Evolutionary conservation across 1,140 invertebrate genomes (phyloP).

Genomic region (Dinoponera quadriceps): DNA sequence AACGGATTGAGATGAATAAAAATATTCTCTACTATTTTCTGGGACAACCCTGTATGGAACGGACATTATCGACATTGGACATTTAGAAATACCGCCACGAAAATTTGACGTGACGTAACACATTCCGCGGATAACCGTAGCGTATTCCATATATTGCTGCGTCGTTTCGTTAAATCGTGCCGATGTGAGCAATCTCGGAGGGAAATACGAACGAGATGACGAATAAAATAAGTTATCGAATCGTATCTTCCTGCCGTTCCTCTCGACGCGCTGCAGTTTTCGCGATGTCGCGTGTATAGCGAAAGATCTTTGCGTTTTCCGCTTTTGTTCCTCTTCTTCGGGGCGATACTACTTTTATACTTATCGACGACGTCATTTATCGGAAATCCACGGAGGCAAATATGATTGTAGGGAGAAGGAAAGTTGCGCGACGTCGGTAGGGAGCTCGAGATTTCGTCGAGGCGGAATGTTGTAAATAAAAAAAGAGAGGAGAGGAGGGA

Average conservation of each 20-base stretch:
- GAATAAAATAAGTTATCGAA: slow-evolving; percentile 14
- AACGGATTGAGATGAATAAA: too few relatives aligned
- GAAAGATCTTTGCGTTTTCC: slow-evolving; percentile 3
- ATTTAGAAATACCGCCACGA: neutral
- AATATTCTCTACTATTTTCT: too few relatives aligned
- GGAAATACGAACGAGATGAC: neutral
- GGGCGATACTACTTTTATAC: slow-evolving; percentile 18
- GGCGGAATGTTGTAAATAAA: neutral
- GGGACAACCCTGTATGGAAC: too few relatives aligned
- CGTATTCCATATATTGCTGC: neutral
- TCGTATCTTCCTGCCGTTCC: neutral
- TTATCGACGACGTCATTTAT: slow-evolving; percentile 59
- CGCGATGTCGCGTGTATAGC: neutral
- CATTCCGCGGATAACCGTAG: neutral
- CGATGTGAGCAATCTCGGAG: neutral
- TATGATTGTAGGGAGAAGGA: slow-evolving; percentile 70
- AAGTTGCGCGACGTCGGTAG: slow-evolving; percentile 60
- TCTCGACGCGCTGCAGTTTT: neutral
- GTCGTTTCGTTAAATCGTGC: neutral
- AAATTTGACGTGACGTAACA: neutral
- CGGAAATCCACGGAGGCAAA: slow-evolving; percentile 59
- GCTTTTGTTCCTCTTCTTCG: slow-evolving; percentile 9
- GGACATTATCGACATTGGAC: neutral
- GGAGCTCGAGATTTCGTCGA: slow-evolving; percentile 10
- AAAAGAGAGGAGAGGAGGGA: neutral